phyloP scores from a whole-genome alignment of 2,113 vertebrate species.

The Rhadina sibilatrix region DNA sequence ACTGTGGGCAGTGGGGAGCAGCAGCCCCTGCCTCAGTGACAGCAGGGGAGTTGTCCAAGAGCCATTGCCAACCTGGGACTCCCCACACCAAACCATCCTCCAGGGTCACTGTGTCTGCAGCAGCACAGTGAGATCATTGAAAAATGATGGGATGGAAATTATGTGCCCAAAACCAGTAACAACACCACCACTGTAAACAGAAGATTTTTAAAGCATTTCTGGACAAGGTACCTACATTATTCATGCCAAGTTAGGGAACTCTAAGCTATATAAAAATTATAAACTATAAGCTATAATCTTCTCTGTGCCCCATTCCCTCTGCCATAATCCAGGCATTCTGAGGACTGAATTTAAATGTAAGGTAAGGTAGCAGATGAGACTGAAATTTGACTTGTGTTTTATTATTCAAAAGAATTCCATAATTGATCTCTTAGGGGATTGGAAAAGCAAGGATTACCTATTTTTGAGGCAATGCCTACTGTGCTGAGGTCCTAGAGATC shows the following conservation, averaged over 20 bases:
- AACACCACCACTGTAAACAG: not conserved
- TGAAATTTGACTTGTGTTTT: not conserved
- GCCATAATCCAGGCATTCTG: not conserved
- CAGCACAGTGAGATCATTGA: not conserved
- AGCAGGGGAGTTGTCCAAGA: fast-evolving
- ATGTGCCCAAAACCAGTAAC: not conserved
- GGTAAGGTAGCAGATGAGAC: not conserved
- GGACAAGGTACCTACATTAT: not conserved
- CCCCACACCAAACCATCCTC: fast-evolving
- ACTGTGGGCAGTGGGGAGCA: not conserved
- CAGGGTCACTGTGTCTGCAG: not conserved
- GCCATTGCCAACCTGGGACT: not conserved
- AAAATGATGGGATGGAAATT: not conserved
- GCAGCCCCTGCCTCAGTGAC: fast-evolving
- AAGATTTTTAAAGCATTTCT: not conserved
- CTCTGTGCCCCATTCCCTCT: not conserved
- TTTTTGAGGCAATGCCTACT: not conserved
- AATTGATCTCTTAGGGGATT: slow-evolving; percentile 40
- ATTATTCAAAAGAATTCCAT: not conserved
- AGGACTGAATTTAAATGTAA: not conserved
- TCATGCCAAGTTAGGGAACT: not conserved
- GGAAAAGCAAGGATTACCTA: not conserved
- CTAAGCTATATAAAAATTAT: not conserved
- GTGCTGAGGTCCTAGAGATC: not conserved
- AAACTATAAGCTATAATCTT: not conserved